Evolutionary conservation across 1,140 invertebrate genomes (phyloP), one percentile per base, ranked within the genome.

Genomic region (Halesus radiatus): DNA sequence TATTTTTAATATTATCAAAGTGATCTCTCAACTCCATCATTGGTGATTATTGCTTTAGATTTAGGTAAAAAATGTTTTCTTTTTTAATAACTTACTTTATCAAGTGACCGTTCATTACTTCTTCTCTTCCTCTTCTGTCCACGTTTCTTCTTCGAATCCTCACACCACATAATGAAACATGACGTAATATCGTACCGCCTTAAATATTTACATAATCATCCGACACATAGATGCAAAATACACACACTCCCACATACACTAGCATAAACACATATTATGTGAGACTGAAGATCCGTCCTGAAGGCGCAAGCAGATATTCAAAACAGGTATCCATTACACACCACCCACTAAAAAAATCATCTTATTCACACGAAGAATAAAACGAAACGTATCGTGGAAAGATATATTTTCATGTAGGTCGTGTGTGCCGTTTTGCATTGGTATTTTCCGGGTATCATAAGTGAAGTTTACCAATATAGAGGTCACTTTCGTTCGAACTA

Each of bases 401-500:
- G 8, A 10, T 64, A 10, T 22, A 16, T 64, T 64, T 64, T 64
- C 8, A 29, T 26, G 26, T 15, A 6, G 32, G 62, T 23, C 8
- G 4, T 16, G 6, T 64, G 10, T 64, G 22, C 54, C 20, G 54
- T n/a, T 22, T 56, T 10, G 10, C 54, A 22, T n/a, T 22, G 54
- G 54, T n/a, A 45, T 45, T 56, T 56, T 22, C n/a, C 54, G 54
- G 26, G 62, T 64, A 16, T 56, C 68, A 56, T 66, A 62, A 77
- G 74, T 77, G 75, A 77, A 64, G 75, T 60, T 70, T 53, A 52
- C 80, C 20, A 52, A 62, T 68, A 81, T 77, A 81, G 80, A 77
- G 80, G 80, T 81, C 80, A 81, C 80, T 81, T 81, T 81, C 80
- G 73, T 81, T 81, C 32, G 74, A 72, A 73, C 20, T 74, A 81